Conservation (phyloP, 2,888 invertebrate species). For the Thumatha senex region DNA sequence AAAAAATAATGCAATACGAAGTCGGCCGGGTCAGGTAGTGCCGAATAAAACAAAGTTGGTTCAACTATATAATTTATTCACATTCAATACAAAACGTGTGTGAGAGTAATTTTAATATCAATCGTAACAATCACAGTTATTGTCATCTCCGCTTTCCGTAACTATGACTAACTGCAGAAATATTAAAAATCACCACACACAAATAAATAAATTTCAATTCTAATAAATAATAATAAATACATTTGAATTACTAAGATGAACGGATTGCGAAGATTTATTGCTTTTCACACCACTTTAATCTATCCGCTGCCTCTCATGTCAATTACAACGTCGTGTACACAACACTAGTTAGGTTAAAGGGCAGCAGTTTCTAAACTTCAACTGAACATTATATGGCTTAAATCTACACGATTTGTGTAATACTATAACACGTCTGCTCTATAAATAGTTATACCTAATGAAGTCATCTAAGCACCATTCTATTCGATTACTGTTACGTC, state of each 20-base stretch:
- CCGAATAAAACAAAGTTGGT: slow-evolving; percentile 45
- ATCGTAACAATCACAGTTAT: slow-evolving; percentile 62
- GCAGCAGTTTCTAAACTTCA: slow-evolving; percentile 37
- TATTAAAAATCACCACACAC: slow-evolving; percentile 79
- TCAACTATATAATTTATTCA: slow-evolving; percentile 83
- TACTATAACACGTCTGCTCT: slow-evolving; percentile 57
- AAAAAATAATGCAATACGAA: not conserved
- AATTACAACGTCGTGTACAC: slow-evolving; percentile 48
- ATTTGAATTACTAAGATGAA: slow-evolving; percentile 52
- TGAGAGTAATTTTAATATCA: slow-evolving; percentile 74
- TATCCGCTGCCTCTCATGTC: slow-evolving; percentile 42
- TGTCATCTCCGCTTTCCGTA: slow-evolving; percentile 37
- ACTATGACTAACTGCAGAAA: slow-evolving; percentile 57
- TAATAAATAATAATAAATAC: slow-evolving; percentile 71
- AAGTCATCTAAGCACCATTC: slow-evolving; percentile 82
- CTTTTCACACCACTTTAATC: slow-evolving; percentile 49
- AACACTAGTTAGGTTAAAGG: slow-evolving; percentile 43
- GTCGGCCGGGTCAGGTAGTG: too few relatives aligned
- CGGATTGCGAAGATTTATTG: slow-evolving; percentile 50
- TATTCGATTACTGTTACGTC: slow-evolving; percentile 78
- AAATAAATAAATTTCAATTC: slow-evolving; percentile 76
- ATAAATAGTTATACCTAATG: slow-evolving; percentile 72
- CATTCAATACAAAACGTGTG: slow-evolving; percentile 83
- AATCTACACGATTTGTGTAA: slow-evolving; percentile 55
- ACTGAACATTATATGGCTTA: slow-evolving; percentile 58